phyloP scores from a whole-genome alignment of 2,888 invertebrate genomes.

The Mayetiola destructor region DNA sequence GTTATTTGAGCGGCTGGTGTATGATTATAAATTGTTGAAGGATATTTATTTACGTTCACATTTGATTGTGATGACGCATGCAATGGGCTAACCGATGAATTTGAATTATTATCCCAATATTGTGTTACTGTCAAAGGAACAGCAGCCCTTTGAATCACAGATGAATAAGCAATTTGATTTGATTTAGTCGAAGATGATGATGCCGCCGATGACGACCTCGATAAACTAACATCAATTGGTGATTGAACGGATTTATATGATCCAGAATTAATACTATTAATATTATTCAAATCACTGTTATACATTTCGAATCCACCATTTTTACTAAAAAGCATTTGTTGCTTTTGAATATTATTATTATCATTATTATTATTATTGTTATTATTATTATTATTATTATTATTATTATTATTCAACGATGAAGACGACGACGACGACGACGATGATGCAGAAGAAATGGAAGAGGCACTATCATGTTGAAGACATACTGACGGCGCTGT shows the following conservation, averaged over 20 bases:
- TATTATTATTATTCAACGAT: constrained; percentile 45
- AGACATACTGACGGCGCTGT: constrained; percentile 22
- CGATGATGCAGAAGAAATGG: constrained; percentile 29
- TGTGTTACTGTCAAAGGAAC: neutral
- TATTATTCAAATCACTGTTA: constrained; percentile 69
- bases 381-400: no score
- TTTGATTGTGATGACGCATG: constrained; percentile 17
- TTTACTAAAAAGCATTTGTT: constrained; percentile 44
- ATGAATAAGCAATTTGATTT: constrained; percentile 59
- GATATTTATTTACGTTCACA: no score
- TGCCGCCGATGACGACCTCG: neutral
- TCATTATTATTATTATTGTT: no score
- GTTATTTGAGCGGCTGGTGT: constrained; percentile 1
- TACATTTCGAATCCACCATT: constrained; percentile 43
- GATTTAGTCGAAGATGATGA: constrained; percentile 24
- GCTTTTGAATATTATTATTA: no score
- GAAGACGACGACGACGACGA: constrained; percentile 46
- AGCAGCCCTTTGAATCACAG: constrained; percentile 61
- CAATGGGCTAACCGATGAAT: constrained; percentile 19
- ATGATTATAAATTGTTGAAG: constrained; percentile 31
- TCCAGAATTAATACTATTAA: no score
- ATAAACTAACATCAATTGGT: neutral
- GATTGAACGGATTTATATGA: constrained; percentile 5
- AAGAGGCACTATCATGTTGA: constrained; percentile 37
- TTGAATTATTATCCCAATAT: constrained; percentile 1